phyloP scores from a whole-genome alignment of 1,140 invertebrate genomes.

The Limonius californicus region DNA sequence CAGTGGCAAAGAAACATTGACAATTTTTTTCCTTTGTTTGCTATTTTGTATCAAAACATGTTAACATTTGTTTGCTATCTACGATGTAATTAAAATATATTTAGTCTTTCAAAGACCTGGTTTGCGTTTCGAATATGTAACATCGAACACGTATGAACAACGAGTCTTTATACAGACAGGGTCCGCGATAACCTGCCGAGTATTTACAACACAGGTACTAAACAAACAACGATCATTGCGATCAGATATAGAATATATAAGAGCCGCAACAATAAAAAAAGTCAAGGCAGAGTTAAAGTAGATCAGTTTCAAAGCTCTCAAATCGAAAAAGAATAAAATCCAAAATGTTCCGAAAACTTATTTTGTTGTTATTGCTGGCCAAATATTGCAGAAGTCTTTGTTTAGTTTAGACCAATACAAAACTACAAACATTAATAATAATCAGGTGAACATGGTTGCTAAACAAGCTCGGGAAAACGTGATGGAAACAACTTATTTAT shows the following conservation, averaged over 20 bases:
- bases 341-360: no score
- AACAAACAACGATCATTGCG: constrained; percentile 15
- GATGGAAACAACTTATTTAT: no score
- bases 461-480: no score
- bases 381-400: not conserved
- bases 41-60: constrained; percentile 44
- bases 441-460: no score
- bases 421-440: no score
- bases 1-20: constrained; percentile 21
- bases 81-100: constrained; percentile 44
- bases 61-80: constrained; percentile 43
- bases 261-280: constrained; percentile 21
- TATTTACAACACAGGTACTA: constrained; percentile 32
- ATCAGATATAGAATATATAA: constrained; percentile 14
- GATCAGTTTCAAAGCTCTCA: not conserved
- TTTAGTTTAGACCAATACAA: no score
- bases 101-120: constrained; percentile 32
- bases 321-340: not conserved
- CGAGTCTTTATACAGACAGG: constrained; percentile 36
- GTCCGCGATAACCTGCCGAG: constrained; percentile 38
- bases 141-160: constrained; percentile 42
- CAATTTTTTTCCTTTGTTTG: constrained; percentile 28
- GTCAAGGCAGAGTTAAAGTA: not conserved
- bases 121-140: constrained; percentile 24
- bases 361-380: constrained; percentile 3